Percentiles rank a stretch among this genome's conserved stretches.
phyloP scores from a whole-genome alignment of 2,888 invertebrate species.

The Sarcophaga variegata region DNA sequence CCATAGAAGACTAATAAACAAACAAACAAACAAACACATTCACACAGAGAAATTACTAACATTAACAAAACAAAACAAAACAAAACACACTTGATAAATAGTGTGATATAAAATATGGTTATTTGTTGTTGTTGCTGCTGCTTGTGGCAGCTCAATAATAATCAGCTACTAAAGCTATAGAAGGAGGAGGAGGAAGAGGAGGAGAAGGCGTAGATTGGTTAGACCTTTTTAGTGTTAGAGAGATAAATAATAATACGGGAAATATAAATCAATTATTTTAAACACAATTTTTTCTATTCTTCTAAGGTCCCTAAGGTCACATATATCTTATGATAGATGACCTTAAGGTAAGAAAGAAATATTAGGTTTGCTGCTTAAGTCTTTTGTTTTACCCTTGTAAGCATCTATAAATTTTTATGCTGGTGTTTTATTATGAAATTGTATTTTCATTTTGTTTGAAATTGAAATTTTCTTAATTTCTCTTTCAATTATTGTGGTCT shows the following conservation, averaged over 20 bases:
- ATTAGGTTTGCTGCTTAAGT: conserved; percentile 2
- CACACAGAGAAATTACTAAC: not conserved
- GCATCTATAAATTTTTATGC: not conserved
- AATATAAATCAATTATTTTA: not conserved
- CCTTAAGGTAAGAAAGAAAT: not conserved
- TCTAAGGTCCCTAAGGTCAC: not conserved
- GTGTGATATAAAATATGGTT: no score
- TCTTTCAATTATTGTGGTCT: conserved; percentile 50
- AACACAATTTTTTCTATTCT: not conserved
- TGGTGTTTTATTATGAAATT: not conserved
- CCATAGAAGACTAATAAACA: no score
- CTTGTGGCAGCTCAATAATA: not conserved
- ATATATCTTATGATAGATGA: no score
- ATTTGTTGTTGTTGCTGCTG: no score
- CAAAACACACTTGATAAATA: no score
- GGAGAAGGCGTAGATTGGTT: not conserved
- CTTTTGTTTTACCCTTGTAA: conserved; percentile 2
- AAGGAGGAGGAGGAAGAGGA: not conserved
- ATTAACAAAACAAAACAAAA: no score
- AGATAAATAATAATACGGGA: not conserved
- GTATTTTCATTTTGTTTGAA: conserved; percentile 8
- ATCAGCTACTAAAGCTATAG: no score
- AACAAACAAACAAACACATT: not conserved
- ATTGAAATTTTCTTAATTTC: conserved; percentile 49
- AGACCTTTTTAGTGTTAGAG: not conserved